A percentile compares a stretch with the other conserved stretches of the same genome.
Conservation (phyloP, 2,113 vertebrate species). For the Mandrillus leucophaeus region DNA sequence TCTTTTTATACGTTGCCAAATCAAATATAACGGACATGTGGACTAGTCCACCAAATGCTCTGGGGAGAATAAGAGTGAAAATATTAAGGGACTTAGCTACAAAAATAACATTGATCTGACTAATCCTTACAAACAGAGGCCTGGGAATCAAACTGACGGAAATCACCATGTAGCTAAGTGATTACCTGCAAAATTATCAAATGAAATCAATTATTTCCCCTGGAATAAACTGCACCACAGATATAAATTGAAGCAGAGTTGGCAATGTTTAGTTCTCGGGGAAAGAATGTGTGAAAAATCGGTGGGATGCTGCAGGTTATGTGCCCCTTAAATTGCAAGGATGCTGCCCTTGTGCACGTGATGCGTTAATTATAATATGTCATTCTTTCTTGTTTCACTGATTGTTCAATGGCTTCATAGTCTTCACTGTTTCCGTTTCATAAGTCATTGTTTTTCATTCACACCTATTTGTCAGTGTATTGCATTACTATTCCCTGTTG, state of each 20-base stretch:
- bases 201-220: neutral
- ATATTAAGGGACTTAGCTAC: too few species aligned
- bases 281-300: neutral
- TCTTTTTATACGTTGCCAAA: too few species aligned
- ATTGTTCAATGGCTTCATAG: too few species aligned
- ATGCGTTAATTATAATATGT: neutral
- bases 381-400: neutral
- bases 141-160: neutral
- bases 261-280: neutral
- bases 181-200: neutral
- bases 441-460: too few species aligned
- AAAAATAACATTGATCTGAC: too few species aligned
- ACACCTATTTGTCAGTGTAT: too few species aligned
- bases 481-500: too few species aligned
- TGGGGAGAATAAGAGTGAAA: too few species aligned
- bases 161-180: neutral
- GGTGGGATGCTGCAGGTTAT: neutral
- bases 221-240: neutral
- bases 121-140: neutral
- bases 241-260: neutral
- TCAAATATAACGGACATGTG: too few species aligned
- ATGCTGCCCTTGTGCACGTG: fast-evolving
- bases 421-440: fast-evolving
- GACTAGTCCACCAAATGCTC: too few species aligned
- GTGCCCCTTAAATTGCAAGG: neutral